Conservation (phyloP, 2,888 invertebrate genomes). For the Siphlonurus alternatus region DNA sequence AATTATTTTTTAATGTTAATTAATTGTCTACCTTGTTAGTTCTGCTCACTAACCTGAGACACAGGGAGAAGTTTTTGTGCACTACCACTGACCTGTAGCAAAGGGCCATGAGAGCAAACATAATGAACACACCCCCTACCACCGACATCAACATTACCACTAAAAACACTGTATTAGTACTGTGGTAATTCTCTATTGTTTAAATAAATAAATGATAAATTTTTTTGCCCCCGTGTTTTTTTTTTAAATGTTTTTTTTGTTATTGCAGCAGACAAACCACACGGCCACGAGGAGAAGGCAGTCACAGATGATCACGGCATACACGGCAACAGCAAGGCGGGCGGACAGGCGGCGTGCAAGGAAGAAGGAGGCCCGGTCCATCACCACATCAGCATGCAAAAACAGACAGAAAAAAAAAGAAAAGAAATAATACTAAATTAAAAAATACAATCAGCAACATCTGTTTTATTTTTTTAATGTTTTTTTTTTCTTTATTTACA, state of each 20-base stretch:
- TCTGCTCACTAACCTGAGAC: conserved; percentile 83
- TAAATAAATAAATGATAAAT: neutral
- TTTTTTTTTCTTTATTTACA: conserved; percentile 5
- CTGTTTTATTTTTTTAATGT: conserved; percentile 9
- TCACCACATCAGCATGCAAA: conserved; percentile 31
- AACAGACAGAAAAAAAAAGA: conserved; percentile 36
- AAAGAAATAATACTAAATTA: conserved; percentile 35
- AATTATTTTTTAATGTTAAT: conserved; percentile 11
- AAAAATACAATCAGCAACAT: conserved; percentile 18
- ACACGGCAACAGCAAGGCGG: neutral
- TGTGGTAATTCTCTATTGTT: conserved; percentile 80
- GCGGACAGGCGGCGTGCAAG: neutral
- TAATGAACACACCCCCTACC: conserved; percentile 97
- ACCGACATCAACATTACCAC: conserved; percentile 96
- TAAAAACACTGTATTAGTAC: conserved; percentile 94
- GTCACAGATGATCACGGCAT: neutral
- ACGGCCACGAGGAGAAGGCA: neutral
- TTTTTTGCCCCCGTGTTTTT: neutral
- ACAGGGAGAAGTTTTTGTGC: conserved; percentile 97
- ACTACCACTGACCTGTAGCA: conserved; percentile 99
- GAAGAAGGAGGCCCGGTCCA: neutral
- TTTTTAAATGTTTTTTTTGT: neutral
- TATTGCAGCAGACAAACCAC: neutral
- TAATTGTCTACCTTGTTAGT: conserved; percentile 5
- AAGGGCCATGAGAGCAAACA: conserved; percentile 97